phyloP scores from a whole-genome alignment of 2,113 vertebrate species.

The Symphodus melops region DNA sequence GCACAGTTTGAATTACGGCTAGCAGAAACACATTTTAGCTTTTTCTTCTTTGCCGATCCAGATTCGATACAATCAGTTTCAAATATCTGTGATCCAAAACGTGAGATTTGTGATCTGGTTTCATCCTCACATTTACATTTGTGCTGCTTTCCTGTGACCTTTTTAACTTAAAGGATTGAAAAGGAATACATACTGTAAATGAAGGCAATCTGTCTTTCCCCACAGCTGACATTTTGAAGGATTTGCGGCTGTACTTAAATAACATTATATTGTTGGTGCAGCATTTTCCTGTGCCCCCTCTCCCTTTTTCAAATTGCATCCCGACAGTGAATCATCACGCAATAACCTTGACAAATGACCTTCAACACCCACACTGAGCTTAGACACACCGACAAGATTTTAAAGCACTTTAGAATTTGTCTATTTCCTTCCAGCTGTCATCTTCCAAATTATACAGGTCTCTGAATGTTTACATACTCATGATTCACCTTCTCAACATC shows the following conservation, averaged over 20 bases:
- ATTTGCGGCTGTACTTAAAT: slow-evolving; percentile 58
- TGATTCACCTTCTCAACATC: slow-evolving; percentile 41
- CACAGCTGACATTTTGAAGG: slow-evolving; percentile 38
- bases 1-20: no score
- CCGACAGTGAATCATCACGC: slow-evolving; percentile 64
- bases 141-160: slow-evolving; percentile 17
- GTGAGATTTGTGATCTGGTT: no score
- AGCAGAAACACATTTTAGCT: no score
- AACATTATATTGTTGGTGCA: slow-evolving; percentile 44
- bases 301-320: slow-evolving; percentile 47
- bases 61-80: no score
- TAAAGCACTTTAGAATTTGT: slow-evolving; percentile 50
- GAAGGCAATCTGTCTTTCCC: slow-evolving; percentile 34
- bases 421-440: slow-evolving; percentile 49
- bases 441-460: slow-evolving; percentile 35
- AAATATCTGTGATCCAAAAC: no score
- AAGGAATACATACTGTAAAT: slow-evolving; percentile 21
- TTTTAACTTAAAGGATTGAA: slow-evolving; percentile 20
- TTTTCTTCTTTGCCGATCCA: no score
- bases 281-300: slow-evolving; percentile 32
- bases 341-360: slow-evolving; percentile 76
- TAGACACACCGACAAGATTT: slow-evolving; percentile 60
- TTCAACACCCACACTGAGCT: slow-evolving; percentile 62
- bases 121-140: slow-evolving; percentile 14
- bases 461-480: slow-evolving; percentile 31